Percentiles rank a stretch among this genome's conserved stretches.
Conservation (phyloP, 2,113 vertebrate genomes). For the Peromyscus polionotus region DNA sequence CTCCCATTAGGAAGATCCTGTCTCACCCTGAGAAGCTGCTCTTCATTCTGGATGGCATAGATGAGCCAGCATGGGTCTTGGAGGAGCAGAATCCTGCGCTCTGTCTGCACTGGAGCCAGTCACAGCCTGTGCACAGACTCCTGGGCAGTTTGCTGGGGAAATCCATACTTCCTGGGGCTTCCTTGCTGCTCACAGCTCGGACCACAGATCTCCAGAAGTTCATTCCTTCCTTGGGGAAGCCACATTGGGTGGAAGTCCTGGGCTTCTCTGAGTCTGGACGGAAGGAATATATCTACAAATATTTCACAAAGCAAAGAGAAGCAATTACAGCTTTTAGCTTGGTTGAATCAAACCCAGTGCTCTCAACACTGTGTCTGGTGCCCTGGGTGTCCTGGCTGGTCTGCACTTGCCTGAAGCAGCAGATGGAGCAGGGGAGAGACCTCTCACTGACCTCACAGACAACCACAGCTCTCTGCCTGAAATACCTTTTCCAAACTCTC, state of each 20-base stretch:
- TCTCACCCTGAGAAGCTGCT: constrained; percentile 68
- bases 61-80: constrained; percentile 70
- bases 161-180: constrained; percentile 1
- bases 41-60: constrained; percentile 83
- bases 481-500: constrained; percentile 41
- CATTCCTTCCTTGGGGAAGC: not conserved
- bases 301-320: too few relatives aligned
- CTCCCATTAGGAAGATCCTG: not conserved
- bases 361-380: constrained; percentile 59
- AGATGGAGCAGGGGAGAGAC: not conserved
- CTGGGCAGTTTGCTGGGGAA: constrained; percentile 67
- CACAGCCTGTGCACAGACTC: not conserved
- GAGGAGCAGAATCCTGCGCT: not conserved
- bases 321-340: not conserved
- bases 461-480: constrained; percentile 43
- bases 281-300: too few relatives aligned
- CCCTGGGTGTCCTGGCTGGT: constrained; percentile 70
- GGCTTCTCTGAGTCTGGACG: constrained; percentile 56
- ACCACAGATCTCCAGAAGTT: constrained; percentile 32
- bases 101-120: not conserved
- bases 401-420: constrained; percentile 65
- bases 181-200: constrained; percentile 76
- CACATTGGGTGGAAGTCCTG: constrained; percentile 66
- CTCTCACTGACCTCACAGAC: not conserved
- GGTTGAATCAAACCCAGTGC: constrained; percentile 12